Conservation (phyloP, 2,797 vertebrate genomes). For the Gephyroberyx darwinii region DNA sequence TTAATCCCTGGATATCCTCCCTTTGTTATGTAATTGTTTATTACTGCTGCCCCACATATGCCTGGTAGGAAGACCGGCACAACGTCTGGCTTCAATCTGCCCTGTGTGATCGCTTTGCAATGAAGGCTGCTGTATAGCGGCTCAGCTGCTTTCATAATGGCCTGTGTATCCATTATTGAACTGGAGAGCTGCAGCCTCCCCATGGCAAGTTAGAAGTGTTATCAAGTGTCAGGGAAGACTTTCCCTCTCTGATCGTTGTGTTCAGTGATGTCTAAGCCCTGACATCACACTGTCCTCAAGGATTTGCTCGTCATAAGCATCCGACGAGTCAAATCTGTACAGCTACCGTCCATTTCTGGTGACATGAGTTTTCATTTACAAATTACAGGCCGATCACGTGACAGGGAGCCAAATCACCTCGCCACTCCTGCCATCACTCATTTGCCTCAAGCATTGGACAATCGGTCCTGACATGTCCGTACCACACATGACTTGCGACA, state of each 20-base stretch:
- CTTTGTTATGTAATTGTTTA: constrained; percentile 72
- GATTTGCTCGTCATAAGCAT: constrained; percentile 12
- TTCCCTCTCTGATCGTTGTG: constrained; percentile 2
- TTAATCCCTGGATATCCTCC: constrained; percentile 67
- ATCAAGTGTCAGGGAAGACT: not conserved
- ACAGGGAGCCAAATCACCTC: not conserved
- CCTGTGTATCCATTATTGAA: not conserved
- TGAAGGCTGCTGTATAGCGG: constrained; percentile 4
- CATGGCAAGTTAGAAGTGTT: not conserved
- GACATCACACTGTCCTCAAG: constrained; percentile 8
- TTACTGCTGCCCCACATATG: constrained; percentile 49
- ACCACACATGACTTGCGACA: not conserved
- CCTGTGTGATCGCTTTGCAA: not conserved
- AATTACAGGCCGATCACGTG: not conserved
- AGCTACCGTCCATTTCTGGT: not conserved
- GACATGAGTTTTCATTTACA: not conserved
- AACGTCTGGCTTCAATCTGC: constrained; percentile 53
- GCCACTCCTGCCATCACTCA: not conserved
- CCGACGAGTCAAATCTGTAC: not conserved
- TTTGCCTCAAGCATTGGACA: constrained; percentile 5
- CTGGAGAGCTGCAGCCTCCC: not conserved
- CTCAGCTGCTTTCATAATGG: not conserved
- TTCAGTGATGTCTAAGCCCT: constrained; percentile 3
- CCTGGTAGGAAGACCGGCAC: constrained; percentile 22
- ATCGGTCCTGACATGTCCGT: constrained; percentile 24